phyloP scores from a whole-genome alignment of 2,113 vertebrate genomes.

The Ctenodactylus gundi region DNA sequence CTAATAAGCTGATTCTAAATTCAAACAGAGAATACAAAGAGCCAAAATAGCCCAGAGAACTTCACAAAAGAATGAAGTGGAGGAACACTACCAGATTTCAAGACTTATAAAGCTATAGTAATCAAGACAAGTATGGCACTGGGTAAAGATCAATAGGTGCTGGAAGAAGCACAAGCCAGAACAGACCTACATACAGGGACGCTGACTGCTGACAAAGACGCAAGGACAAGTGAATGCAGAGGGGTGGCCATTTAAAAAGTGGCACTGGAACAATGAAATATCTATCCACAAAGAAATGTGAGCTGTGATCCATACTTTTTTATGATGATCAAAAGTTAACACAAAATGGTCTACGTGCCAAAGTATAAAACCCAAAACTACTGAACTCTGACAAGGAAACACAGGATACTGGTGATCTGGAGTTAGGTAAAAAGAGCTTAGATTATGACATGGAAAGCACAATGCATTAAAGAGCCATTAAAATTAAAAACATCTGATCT shows the following conservation, averaged over 20 bases:
- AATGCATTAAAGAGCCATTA: constrained; percentile 3
- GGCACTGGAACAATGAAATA: background rate
- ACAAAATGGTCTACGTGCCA: background rate
- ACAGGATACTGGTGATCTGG: background rate
- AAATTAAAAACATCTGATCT: constrained; percentile 40
- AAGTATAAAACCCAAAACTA: constrained; percentile 19
- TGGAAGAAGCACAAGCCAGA: background rate
- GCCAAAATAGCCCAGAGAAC: background rate
- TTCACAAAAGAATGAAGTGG: background rate
- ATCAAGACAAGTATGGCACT: background rate
- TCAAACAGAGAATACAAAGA: background rate
- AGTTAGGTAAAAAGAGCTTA: constrained; percentile 26
- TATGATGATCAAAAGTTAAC: background rate
- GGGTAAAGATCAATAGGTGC: background rate
- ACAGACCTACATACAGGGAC: background rate
- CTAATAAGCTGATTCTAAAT: background rate
- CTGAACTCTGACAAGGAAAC: background rate
- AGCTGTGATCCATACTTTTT: background rate
- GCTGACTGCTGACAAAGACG: background rate
- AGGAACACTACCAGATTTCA: background rate
- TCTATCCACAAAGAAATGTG: background rate
- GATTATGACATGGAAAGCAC: constrained; percentile 8
- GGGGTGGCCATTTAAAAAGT: background rate
- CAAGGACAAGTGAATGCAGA: background rate
- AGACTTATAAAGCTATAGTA: background rate